Base-by-base conservation (phyloP, 2,797 vertebrate species). In the Lophotriccus pileatus region DNA sequence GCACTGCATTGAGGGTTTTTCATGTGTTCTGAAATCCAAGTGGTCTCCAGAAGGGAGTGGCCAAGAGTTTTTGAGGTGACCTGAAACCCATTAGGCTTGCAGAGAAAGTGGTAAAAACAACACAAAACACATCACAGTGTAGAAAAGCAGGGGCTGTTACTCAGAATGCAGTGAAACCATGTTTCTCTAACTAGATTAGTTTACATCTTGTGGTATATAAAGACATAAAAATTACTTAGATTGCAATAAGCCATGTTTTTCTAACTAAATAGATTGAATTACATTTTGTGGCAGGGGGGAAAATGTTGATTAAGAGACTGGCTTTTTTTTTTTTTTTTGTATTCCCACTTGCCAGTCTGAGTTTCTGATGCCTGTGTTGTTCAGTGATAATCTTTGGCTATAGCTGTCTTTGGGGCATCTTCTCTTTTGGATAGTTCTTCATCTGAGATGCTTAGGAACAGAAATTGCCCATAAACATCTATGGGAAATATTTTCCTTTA, bases 191-290 rank as follows among this genome's bases (percentile, higher is more conserved):
- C 93, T 95, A 94, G 95, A 94, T 97, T 97, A 97, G 95, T 98
- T 98, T 97, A 96, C 84, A 95, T 97, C 88, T 95, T 97, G 96
- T 95, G 94, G 96, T 95, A 93, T 80, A 91, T 92, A 97, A 92
- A 97, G 92, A 96, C 97, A 97, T 96, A 96, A 96, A 97, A 97
- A 96, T 96, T 86, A 97, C 96, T 96, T 95, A 91, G 81, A 94
- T 96, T 97, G 94, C 95, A 97, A 89, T 95, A 96, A 97, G 56
- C 92, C 67, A 74, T 97, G 92, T 97, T 98, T 98, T 98, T 97
- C 91, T 96, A 97, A 97, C 95, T 96, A 97, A 97, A 95, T 95
- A 97, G 91, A 96, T 95, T 96, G 97, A 90, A 93, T 97, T 97
- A 79, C 37, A 84, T 96, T 95, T 97, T 96, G 84, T 92, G 96